Percentiles rank a stretch among this genome's conserved stretches.
Evolutionary conservation across 2,888 invertebrate species (phyloP).

Genomic region (Gibbula magus): DNA sequence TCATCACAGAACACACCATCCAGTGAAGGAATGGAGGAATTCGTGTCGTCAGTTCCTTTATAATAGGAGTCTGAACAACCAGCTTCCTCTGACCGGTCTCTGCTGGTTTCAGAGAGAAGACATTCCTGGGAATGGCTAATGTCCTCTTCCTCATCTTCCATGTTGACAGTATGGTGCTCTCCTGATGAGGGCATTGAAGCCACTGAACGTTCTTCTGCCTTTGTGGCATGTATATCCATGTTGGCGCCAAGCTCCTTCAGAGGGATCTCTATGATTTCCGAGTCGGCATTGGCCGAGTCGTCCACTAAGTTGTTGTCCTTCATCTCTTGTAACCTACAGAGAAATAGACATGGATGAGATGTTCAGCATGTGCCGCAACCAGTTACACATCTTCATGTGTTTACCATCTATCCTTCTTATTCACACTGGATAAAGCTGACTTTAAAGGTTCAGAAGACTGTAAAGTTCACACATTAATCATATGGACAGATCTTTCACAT

Average conservation of each 20-base stretch:
- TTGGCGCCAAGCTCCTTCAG: slow-evolving; percentile 60
- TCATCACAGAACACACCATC: slow-evolving; percentile 15
- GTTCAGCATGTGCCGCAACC: too few relatives aligned
- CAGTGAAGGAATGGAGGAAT: neutral
- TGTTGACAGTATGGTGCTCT: neutral
- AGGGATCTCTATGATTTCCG: slow-evolving; percentile 64
- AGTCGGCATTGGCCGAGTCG: slow-evolving; percentile 46
- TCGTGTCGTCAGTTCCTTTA: slow-evolving; percentile 6
- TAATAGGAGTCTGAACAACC: slow-evolving; percentile 28
- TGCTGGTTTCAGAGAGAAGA: slow-evolving; percentile 23
- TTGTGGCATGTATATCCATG: slow-evolving; percentile 54
- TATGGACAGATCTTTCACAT: too few relatives aligned
- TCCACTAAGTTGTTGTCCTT: slow-evolving; percentile 62
- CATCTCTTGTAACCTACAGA: slow-evolving; percentile 67
- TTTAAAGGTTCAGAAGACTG: too few relatives aligned
- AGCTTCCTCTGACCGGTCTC: slow-evolving; percentile 27
- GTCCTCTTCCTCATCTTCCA: slow-evolving; percentile 27
- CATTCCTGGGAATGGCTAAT: slow-evolving; percentile 27
- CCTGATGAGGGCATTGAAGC: neutral
- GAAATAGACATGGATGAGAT: neutral
- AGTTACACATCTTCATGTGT: too few relatives aligned
- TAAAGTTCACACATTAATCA: too few relatives aligned
- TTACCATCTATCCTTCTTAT: too few relatives aligned
- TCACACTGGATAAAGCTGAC: too few relatives aligned
- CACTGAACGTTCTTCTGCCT: slow-evolving; percentile 36